Percentiles rank a stretch among this genome's conserved stretches.
Conservation (phyloP, 1,140 invertebrate genomes). For the Chymomyza costata region DNA sequence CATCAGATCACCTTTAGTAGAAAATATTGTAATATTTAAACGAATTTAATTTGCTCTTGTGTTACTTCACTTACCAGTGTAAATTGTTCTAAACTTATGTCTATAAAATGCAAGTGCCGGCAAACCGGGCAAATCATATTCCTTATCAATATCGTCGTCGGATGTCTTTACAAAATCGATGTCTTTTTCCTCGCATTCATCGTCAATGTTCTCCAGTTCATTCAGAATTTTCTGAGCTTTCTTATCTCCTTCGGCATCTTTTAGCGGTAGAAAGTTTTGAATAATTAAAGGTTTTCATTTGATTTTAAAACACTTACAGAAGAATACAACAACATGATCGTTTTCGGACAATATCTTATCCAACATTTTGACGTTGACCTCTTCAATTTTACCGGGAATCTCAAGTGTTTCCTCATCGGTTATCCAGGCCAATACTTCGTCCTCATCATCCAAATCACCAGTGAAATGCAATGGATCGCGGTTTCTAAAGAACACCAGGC, state of each 20-base stretch:
- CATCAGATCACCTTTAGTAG: slow-evolving; percentile 85
- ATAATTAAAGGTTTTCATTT: too few species aligned
- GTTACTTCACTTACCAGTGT: slow-evolving; percentile 75
- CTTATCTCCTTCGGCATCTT: slow-evolving; percentile 92
- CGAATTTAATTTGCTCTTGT: not conserved
- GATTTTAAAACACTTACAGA: slow-evolving; percentile 86
- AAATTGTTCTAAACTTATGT: slow-evolving; percentile 92
- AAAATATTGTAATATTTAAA: not conserved
- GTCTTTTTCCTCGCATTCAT: slow-evolving; percentile 93
- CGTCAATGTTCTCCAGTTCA: slow-evolving; percentile 95
- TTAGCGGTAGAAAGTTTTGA: too few species aligned
- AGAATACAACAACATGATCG: slow-evolving; percentile 92
- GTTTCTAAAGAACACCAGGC: slow-evolving; percentile 93
- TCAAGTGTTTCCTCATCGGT: slow-evolving; percentile 94
- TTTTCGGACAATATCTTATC: slow-evolving; percentile 93
- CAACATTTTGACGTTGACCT: slow-evolving; percentile 93
- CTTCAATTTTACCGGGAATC: slow-evolving; percentile 93
- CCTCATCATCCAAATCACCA: slow-evolving; percentile 92
- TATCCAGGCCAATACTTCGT: slow-evolving; percentile 92
- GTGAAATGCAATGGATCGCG: slow-evolving; percentile 84
- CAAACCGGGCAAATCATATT: slow-evolving; percentile 89
- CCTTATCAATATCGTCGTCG: slow-evolving; percentile 90
- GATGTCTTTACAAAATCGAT: slow-evolving; percentile 96
- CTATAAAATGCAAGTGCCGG: slow-evolving; percentile 93
- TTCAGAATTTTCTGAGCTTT: slow-evolving; percentile 91